These are phyloP conservation scores for Hydrochoerus hydrochaeris DNA, from an alignment of 2,113 vertebrate genomes.

Conservation along the genomic window DNA sequence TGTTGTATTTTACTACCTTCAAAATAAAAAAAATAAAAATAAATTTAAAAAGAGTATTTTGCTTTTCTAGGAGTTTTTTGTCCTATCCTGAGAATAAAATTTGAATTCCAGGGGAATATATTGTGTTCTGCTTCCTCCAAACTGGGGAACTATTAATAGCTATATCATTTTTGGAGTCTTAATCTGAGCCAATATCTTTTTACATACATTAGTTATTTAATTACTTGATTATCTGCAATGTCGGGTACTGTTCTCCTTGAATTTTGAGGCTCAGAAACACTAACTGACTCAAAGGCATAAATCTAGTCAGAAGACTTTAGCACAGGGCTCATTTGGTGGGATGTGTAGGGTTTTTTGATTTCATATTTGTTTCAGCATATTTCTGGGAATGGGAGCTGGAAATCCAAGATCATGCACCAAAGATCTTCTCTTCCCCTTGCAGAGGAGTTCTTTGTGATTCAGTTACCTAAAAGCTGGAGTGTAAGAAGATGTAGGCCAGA, in stretches of 20 bases:
- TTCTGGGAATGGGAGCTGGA: neutral
- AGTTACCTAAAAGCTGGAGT: neutral
- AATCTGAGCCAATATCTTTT: neutral
- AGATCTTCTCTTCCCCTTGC: neutral
- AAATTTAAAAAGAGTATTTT: no score
- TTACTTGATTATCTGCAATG: neutral
- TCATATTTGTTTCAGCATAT: neutral
- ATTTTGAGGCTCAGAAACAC: conserved; percentile 28
- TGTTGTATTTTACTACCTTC: no score
- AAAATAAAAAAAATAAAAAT: no score
- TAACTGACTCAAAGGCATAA: neutral
- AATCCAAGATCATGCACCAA: neutral
- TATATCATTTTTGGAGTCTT: neutral
- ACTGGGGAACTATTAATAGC: neutral
- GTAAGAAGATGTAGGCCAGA: neutral
- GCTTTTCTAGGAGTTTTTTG: conserved; percentile 6
- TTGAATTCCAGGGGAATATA: neutral
- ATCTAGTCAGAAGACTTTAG: neutral
- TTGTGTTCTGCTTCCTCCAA: neutral
- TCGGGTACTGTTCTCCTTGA: neutral
- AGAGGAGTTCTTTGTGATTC: neutral
- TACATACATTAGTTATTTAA: neutral
- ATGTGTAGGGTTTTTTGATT: neutral
- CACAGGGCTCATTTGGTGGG: neutral
- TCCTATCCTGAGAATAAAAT: neutral